phyloP scores from a whole-genome alignment of 2,888 invertebrate genomes.

The Dasypolia templi region DNA sequence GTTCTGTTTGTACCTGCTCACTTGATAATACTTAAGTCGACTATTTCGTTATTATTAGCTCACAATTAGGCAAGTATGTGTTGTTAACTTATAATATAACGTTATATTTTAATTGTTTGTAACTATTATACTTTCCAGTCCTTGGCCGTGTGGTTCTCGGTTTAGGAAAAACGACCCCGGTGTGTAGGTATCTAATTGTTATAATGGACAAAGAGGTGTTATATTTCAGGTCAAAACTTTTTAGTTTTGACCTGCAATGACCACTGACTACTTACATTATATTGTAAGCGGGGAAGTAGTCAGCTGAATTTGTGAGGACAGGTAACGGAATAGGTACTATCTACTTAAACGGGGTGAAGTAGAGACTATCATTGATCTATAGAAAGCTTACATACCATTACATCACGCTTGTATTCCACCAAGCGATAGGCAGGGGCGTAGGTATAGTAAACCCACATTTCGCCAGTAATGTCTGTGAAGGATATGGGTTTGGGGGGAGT shows the following conservation, averaged over 20 bases:
- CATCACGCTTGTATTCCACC: neutral
- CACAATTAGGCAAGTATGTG: conserved; percentile 25
- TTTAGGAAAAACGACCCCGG: neutral
- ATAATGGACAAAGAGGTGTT: neutral
- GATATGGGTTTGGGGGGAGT: neutral
- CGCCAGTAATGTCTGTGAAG: neutral
- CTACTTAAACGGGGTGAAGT: neutral
- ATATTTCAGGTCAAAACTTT: conserved; percentile 7
- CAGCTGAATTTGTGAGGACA: neutral
- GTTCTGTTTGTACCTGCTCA: conserved; percentile 30
- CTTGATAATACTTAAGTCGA: conserved; percentile 7
- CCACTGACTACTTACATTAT: too few relatives aligned
- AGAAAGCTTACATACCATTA: neutral
- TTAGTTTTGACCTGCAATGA: too few relatives aligned
- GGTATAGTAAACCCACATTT: neutral
- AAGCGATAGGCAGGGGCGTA: neutral
- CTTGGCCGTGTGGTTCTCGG: neutral
- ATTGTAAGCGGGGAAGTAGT: neutral
- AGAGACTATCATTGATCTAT: neutral
- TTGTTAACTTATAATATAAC: neutral
- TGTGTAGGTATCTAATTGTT: conserved; percentile 6
- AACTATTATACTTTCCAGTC: conserved; percentile 10
- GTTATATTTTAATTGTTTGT: conserved; percentile 6
- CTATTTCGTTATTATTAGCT: conserved; percentile 28
- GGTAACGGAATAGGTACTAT: neutral